phyloP scores from a whole-genome alignment of 2,797 vertebrate genomes.

The Chelmon rostratus region DNA sequence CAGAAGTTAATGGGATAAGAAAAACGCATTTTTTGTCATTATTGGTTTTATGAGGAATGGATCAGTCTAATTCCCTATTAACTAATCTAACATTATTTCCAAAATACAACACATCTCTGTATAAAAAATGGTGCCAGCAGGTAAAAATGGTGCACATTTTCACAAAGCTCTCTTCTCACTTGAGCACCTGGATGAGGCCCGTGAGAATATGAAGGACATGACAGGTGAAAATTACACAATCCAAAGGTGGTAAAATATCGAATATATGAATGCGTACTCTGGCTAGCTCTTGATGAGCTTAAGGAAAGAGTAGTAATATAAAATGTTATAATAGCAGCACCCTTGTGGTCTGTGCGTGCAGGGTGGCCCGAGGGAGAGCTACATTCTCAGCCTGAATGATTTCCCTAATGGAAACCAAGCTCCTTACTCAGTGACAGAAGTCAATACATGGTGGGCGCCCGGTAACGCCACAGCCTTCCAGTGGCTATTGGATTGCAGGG shows the following conservation, averaged over 20 bases:
- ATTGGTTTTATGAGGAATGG: neutral
- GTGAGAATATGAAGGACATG: conserved; percentile 32
- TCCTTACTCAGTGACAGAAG: conserved; percentile 55
- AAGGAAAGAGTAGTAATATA: conserved; percentile 43
- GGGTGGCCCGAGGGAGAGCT: conserved; percentile 42
- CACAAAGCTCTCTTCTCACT: neutral
- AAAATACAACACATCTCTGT: neutral
- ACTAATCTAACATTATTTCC: neutral
- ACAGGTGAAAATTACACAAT: conserved; percentile 45
- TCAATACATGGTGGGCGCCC: conserved; percentile 56
- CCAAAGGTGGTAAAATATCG: conserved; percentile 39
- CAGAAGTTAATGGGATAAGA: neutral
- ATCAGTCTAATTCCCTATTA: neutral
- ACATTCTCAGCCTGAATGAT: conserved; percentile 67
- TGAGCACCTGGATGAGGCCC: conserved; percentile 27
- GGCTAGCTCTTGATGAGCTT: conserved; percentile 42
- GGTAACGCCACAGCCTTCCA: conserved; percentile 34
- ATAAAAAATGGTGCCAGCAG: neutral
- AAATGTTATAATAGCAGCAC: conserved; percentile 50
- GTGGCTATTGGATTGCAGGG: conserved; percentile 37
- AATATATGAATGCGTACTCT: conserved; percentile 34
- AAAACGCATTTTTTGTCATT: neutral
- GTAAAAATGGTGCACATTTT: neutral
- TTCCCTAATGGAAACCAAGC: conserved; percentile 66
- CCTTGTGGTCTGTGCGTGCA: conserved; percentile 38